These are phyloP conservation scores for Dendrocincla tyrannina DNA, from an alignment of 2,797 vertebrate species.

Conservation along the genomic window DNA sequence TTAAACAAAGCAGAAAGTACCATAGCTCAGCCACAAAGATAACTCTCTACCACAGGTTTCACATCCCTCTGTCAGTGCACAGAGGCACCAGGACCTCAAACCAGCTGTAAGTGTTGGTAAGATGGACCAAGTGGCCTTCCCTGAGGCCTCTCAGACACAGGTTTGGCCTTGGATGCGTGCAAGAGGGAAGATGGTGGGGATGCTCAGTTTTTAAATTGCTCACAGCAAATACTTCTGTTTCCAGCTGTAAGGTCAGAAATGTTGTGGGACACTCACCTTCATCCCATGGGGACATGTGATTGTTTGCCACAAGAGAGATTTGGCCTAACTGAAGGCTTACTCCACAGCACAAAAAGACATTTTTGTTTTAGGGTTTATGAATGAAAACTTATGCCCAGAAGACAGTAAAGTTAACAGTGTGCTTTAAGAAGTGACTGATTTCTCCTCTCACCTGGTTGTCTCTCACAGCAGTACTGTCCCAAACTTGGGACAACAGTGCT, in stretches of 20 bases:
- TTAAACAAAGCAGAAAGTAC: background rate
- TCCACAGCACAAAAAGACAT: background rate
- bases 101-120: background rate
- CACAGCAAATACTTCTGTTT: background rate
- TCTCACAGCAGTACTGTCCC: background rate
- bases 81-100: background rate
- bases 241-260: background rate
- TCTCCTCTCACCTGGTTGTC: background rate
- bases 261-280: background rate
- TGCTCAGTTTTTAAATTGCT: background rate
- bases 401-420: background rate
- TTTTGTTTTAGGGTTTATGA: background rate
- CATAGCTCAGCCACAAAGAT: background rate
- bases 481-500: background rate
- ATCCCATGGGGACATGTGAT: rapidly evolving
- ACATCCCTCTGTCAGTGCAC: background rate
- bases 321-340: background rate
- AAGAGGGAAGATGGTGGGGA: background rate
- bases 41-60: constrained; percentile 21
- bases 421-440: background rate
- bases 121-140: background rate
- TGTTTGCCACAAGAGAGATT: background rate
- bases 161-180: rapidly evolving
- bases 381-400: background rate
- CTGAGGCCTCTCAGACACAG: background rate